phyloP scores from a whole-genome alignment of 2,888 invertebrate species.

The Monopis laevigella region DNA sequence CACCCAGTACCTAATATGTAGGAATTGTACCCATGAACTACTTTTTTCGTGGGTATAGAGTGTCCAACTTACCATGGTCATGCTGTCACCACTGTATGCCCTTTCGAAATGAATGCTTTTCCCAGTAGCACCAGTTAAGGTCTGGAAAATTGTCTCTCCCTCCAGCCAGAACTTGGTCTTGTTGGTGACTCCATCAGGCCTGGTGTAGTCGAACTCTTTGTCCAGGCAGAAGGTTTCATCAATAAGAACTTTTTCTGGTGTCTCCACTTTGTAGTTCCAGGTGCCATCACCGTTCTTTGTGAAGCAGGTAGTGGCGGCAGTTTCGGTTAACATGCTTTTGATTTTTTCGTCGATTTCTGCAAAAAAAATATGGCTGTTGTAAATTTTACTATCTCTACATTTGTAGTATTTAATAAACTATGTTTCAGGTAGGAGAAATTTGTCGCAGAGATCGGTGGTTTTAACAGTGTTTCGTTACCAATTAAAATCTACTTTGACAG shows the following conservation, averaged over 20 bases:
- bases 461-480: too few species aligned
- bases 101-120: slow-evolving; percentile 16
- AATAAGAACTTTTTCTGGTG: slow-evolving; percentile 8
- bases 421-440: too few species aligned
- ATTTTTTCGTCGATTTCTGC: slow-evolving; percentile 11
- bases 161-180: slow-evolving; percentile 15
- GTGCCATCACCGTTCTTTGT: slow-evolving; percentile 18
- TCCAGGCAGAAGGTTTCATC: slow-evolving; percentile 15
- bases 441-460: too few species aligned
- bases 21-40: too few species aligned
- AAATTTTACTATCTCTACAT: too few species aligned
- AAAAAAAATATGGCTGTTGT: too few species aligned
- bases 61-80: slow-evolving; percentile 20
- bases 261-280: slow-evolving; percentile 16
- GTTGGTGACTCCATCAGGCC: slow-evolving; percentile 16
- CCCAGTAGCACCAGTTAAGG: slow-evolving; percentile 15
- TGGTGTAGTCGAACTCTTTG: slow-evolving; percentile 16
- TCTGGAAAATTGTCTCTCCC: slow-evolving; percentile 17
- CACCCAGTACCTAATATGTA: too few species aligned
- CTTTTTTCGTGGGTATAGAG: too few species aligned
- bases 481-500: too few species aligned
- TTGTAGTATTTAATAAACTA: too few species aligned
- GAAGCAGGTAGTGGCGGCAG: slow-evolving; percentile 15
- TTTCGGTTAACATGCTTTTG: slow-evolving; percentile 12
- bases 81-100: slow-evolving; percentile 14